Base-by-base conservation (phyloP, 2,797 vertebrate species). In the Lagodon rhomboides region DNA sequence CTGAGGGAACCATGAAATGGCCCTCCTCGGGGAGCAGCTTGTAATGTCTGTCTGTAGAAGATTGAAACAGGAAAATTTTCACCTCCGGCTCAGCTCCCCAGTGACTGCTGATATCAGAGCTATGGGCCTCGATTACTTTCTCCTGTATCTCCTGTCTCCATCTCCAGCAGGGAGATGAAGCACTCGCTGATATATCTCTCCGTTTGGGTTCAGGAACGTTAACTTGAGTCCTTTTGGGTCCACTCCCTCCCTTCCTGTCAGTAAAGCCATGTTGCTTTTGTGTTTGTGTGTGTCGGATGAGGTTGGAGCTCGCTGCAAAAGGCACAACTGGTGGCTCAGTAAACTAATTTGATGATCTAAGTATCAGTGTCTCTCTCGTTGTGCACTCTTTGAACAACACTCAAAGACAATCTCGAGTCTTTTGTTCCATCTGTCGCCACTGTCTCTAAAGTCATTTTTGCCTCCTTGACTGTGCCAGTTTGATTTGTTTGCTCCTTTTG, bases 1-100 rank as follows among this genome's bases (percentile, higher is more conserved):
- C 72, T 65, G 47, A 80, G 44, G 64, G 71, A 68, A 74, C 68
- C 75, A 71, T 82, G 73, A 83, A 85, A 83, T 77, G 69, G 30
- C 66, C 73, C 49, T 82, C 82, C 77, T 81, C 44, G 0, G 86
- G 88, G 83, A 90, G 69, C 67, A 64, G 55, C 85, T 89, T 83
- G 73, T 89, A 89, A 87, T 82, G 87, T 87, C 85, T 84, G 77
- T 80, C 75, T 78, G 77, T 34, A 63, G 38, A 38, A 85, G 89
- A 93, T 85, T 85, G 83, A 92, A 91, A 84, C 77, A 60, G 85
- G 73, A 80, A 79, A 87, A 73, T 84, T 84, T 85, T 88, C 77
- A 89, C 90, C 87, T 87, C 79, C 18, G 30, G 80, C 87, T 79
- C 22, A 3, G 41, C 62, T 89, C 88, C 86, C 87, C 50, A 16